Conservation (phyloP, 2,797 vertebrate genomes). For the Sebastes trivittatus region DNA sequence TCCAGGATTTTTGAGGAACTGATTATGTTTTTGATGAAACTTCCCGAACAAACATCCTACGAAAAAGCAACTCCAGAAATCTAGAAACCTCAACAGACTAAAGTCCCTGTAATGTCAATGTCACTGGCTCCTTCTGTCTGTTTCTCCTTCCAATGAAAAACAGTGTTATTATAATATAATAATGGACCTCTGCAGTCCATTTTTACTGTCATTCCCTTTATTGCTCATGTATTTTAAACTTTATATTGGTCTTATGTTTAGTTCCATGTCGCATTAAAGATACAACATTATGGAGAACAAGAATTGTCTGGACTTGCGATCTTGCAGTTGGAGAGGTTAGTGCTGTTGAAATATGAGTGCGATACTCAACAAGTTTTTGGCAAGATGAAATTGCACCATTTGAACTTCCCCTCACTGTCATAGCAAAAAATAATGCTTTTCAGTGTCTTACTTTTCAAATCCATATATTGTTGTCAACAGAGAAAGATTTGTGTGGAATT, state of each 20-base stretch:
- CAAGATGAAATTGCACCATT: background rate
- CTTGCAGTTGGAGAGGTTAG: no score
- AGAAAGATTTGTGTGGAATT: background rate
- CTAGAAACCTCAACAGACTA: background rate
- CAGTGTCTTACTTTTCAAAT: background rate
- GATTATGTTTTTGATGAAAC: background rate
- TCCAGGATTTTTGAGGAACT: background rate
- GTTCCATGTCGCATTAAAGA: background rate
- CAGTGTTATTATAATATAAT: background rate
- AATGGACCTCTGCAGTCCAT: background rate
- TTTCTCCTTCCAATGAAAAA: background rate
- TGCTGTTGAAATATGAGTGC: no score
- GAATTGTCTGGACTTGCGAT: no score
- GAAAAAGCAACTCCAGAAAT: background rate
- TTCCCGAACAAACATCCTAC: background rate
- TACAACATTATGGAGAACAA: no score
- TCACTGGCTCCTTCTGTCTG: background rate
- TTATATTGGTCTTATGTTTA: background rate
- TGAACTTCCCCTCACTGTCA: background rate
- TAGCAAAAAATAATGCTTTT: background rate
- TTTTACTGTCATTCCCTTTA: background rate
- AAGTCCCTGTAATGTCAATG: background rate
- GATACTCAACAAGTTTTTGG: no score
- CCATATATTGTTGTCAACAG: background rate
- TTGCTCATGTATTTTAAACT: background rate